A percentile compares a stretch with the other conserved stretches of the same genome.
These are phyloP conservation scores for Epinephelus cyanopodus DNA, from an alignment of 2,113 vertebrate genomes.

Conservation along the genomic window DNA sequence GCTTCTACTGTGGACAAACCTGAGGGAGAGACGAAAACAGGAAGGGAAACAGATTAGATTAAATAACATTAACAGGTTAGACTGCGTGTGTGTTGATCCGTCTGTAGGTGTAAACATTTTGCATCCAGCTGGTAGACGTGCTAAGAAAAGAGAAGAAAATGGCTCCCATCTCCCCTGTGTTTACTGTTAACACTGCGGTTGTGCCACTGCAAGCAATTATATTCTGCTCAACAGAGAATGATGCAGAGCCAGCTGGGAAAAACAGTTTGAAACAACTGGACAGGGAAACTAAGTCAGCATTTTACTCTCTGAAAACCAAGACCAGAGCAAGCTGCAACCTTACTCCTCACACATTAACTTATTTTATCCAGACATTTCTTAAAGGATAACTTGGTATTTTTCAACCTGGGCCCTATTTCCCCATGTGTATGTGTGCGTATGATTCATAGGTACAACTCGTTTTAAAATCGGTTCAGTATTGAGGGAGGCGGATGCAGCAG, in stretches of 20 bases:
- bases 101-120: background rate
- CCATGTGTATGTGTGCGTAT: too few species aligned
- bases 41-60: background rate
- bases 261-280: background rate
- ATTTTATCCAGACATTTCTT: background rate
- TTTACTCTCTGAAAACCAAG: background rate
- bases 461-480: too few species aligned
- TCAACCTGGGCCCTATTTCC: too few species aligned
- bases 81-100: background rate
- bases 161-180: background rate
- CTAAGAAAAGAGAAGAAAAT: background rate
- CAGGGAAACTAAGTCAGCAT: background rate
- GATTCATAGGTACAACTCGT: too few species aligned
- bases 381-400: too few species aligned
- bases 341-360: background rate
- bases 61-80: background rate
- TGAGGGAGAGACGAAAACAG: conserved; percentile 61
- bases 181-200: background rate
- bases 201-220: background rate
- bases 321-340: background rate
- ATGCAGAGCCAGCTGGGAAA: background rate
- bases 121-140: background rate
- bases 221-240: background rate
- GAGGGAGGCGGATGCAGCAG: too few species aligned
- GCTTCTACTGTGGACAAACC: conserved; percentile 95